Conservation (phyloP, 1,140 invertebrate genomes). For the Brachionus sp. region DNA sequence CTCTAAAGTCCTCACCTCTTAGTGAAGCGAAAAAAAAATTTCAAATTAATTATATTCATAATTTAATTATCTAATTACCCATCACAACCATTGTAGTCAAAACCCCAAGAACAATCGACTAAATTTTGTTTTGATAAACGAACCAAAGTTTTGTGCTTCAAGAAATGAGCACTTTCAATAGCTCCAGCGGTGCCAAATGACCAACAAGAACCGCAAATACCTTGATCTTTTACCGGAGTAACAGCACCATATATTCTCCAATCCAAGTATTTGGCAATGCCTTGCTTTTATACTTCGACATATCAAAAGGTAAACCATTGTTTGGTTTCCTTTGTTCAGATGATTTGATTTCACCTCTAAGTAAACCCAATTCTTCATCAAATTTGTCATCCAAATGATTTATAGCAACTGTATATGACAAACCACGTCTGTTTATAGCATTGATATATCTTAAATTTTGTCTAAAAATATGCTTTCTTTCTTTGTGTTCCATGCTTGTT, state of each 20-base stretch:
- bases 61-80: constrained; percentile 60
- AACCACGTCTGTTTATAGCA: constrained; percentile 74
- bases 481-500: constrained; percentile 66
- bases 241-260: constrained; percentile 83
- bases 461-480: constrained; percentile 74
- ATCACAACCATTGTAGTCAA: constrained; percentile 91
- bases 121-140: constrained; percentile 80
- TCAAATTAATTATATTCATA: not conserved
- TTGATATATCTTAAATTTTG: constrained; percentile 81
- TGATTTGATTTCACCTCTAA: constrained; percentile 70
- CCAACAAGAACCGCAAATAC: constrained; percentile 93
- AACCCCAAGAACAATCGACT: constrained; percentile 93
- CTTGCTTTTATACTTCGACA: constrained; percentile 50
- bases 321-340: constrained; percentile 63
- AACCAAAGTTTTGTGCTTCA: constrained; percentile 71
- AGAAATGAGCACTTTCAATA: constrained; percentile 83
- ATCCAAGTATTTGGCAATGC: constrained; percentile 61
- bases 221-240: constrained; percentile 90
- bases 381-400: constrained; percentile 84
- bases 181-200: constrained; percentile 88
- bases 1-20: constrained; percentile 75
- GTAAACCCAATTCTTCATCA: constrained; percentile 71
- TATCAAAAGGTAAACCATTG: constrained; percentile 71
- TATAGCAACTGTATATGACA: constrained; percentile 71
- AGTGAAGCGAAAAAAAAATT: not conserved